A percentile compares a stretch with the other conserved stretches of the same genome.
Evolutionary conservation across 1,140 invertebrate genomes (phyloP).

Genomic region (Heliconius himera): DNA sequence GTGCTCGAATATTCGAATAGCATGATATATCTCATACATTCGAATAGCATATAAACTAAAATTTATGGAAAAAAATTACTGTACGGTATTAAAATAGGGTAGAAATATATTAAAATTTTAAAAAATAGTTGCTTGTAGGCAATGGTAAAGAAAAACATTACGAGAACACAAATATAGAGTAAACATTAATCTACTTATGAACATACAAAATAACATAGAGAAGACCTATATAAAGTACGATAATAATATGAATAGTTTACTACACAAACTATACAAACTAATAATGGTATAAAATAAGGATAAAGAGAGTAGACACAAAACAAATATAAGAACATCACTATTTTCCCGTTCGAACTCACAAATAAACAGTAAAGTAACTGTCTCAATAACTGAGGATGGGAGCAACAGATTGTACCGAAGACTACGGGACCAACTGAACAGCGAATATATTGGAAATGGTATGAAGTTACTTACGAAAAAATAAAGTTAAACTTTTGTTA

Average conservation of each 20-base stretch:
- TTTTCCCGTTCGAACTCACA: conserved; percentile 19
- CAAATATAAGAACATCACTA: conserved; percentile 29
- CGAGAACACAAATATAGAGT: too few species aligned
- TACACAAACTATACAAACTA: neutral
- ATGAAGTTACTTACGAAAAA: neutral
- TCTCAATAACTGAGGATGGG: conserved; percentile 24
- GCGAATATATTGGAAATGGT: neutral
- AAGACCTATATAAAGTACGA: neutral
- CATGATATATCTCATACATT: too few species aligned
- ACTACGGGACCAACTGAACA: neutral
- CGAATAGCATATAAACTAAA: too few species aligned
- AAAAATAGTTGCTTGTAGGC: too few species aligned
- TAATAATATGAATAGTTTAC: neutral
- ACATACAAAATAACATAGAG: too few species aligned
- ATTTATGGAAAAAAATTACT: too few species aligned
- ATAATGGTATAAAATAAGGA: conserved; percentile 1
- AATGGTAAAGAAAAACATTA: too few species aligned
- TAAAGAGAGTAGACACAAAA: conserved; percentile 17
- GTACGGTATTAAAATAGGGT: too few species aligned
- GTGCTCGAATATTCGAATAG: too few species aligned
- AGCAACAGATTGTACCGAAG: conserved; percentile 30
- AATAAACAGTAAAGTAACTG: conserved; percentile 28
- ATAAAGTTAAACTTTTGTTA: neutral
- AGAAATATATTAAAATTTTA: too few species aligned
- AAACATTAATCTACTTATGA: too few species aligned